Evolutionary conservation across 2,888 invertebrate species (phyloP).

Genomic region (Brachyptera risi): DNA sequence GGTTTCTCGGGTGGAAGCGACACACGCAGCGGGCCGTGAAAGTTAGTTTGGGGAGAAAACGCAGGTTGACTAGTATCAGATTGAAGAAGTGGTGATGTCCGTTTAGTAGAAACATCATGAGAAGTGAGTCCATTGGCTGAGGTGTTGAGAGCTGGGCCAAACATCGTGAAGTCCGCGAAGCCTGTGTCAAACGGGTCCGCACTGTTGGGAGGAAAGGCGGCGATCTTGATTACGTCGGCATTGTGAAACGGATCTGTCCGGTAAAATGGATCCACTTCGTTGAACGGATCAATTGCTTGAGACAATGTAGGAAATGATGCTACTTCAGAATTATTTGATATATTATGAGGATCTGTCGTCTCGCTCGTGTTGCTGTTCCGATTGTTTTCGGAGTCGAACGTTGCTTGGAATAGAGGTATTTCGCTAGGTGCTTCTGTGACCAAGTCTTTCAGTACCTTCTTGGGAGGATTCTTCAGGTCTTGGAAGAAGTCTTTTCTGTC

Average conservation of each 20-base stretch:
- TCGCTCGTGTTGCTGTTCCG: conserved; percentile 1
- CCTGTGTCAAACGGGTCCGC: conserved; percentile 60
- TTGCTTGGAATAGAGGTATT: conserved; percentile 41
- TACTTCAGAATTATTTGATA: conserved; percentile 16
- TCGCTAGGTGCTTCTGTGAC: conserved; percentile 43
- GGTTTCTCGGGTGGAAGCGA: conserved; percentile 60
- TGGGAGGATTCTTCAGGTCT: conserved; percentile 90
- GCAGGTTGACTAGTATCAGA: background rate
- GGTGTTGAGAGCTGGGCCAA: conserved; percentile 31
- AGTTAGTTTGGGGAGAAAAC: conserved; percentile 34
- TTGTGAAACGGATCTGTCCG: conserved; percentile 64
- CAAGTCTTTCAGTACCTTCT: conserved; percentile 86
- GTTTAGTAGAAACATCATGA: background rate
- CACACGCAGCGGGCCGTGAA: conserved; percentile 63
- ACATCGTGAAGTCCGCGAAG: conserved; percentile 42
- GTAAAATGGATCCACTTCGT: conserved; percentile 69
- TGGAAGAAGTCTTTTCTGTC: conserved; percentile 96
- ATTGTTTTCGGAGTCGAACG: conserved; percentile 35
- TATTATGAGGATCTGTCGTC: background rate
- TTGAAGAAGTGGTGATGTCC: background rate
- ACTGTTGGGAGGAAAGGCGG: conserved; percentile 35
- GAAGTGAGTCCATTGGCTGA: too few relatives aligned
- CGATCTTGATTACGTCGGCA: conserved; percentile 48
- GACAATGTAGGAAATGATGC: background rate
- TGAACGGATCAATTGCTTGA: conserved; percentile 54